Percentiles rank a stretch among this genome's conserved stretches.
Conservation (phyloP, 1,140 invertebrate genomes). For the Pteromalus puparum region DNA sequence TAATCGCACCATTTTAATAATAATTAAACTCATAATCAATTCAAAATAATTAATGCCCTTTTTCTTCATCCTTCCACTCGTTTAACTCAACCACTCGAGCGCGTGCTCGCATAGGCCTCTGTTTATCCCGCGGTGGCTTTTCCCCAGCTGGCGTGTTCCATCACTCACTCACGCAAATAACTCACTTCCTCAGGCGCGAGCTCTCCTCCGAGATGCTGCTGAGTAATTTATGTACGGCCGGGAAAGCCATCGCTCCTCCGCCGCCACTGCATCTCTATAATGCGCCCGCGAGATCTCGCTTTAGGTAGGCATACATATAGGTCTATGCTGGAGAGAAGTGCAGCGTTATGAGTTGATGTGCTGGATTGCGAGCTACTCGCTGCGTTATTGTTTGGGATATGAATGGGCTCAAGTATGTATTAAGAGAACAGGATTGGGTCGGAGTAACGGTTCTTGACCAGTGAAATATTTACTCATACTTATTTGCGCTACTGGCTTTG, state of each 20-base stretch:
- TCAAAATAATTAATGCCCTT: background rate
- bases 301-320: background rate
- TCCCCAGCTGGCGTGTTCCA: slow-evolving; percentile 73
- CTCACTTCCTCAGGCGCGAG: slow-evolving; percentile 69
- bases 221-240: slow-evolving; percentile 71
- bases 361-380: background rate
- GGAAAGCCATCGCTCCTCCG: slow-evolving; percentile 59
- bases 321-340: background rate
- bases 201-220: slow-evolving; percentile 50
- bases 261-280: slow-evolving; percentile 31
- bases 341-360: background rate
- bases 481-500: background rate
- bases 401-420: background rate
- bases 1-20: no score
- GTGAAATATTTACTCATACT: background rate
- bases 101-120: background rate
- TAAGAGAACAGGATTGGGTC: background rate
- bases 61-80: background rate
- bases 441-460: background rate
- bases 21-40: no score
- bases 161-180: slow-evolving; percentile 75
- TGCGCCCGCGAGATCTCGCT: slow-evolving; percentile 13
- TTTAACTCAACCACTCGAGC: background rate
- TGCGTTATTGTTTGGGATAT: background rate
- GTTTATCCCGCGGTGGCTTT: slow-evolving; percentile 59